Base-by-base conservation (phyloP, 2,888 invertebrate genomes). In the Brenthis daphne region DNA sequence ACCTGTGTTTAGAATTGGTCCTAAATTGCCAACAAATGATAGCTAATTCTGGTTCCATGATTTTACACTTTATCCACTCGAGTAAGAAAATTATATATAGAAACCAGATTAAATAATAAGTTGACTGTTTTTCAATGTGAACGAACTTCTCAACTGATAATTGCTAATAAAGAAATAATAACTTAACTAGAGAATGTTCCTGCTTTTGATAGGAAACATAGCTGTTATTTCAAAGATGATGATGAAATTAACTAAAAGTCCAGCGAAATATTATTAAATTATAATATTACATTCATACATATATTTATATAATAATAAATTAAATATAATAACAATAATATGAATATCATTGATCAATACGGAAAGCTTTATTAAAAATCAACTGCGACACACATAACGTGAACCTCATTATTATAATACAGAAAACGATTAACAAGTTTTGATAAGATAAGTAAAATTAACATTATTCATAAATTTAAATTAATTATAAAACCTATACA, bases 381-480 rank as follows among this genome's bases (percentile, higher is more conserved):
- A 1, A 29, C 50, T 50, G 16, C 60, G 50, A 33, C 60, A 60
- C 13, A 55, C 37, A 20, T 64, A 67, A 67, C 70, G 70, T 70
- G 67, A 70, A 67, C 37, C 55, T 65, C 61, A 67, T 73, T 66
- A 67, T 68, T 54, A 54, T 63, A 37, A 63, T 63, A 53, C 50
- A 50, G 53, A 57, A 20, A 72, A 51, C 69, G 57, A 70, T 70
- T 73, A 67, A 71, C 68, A 68, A 68, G 61, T 60, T 24, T 63
- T 68, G 71, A 76, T 73, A 72, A 75, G 69, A 71, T 70, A 54
- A 43, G 11, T 61, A 16, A 56, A 55, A n/a, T 29, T 69, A 56
- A 60, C 37, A 24, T 69, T 48, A 65, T 50, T 48, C 48, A 61
- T 56, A 53, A 24, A 65, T 73, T 37, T 64, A 43, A 57, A 51